Base-by-base conservation (phyloP, 2,113 vertebrate genomes). In the Myrmecophaga tridactyla region DNA sequence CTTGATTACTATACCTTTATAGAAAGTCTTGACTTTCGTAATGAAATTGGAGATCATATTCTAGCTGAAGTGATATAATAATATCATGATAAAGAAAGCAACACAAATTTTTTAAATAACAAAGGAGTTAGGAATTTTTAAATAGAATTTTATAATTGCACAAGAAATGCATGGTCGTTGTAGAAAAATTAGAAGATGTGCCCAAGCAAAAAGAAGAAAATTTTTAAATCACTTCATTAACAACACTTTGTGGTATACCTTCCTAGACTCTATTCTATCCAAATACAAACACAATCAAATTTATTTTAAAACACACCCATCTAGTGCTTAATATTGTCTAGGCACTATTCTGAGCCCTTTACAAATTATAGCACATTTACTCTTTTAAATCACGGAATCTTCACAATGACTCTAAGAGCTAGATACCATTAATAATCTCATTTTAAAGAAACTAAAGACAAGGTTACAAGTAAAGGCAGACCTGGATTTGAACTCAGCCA, bases 21-120 rank as follows among this genome's bases (percentile, higher is more conserved):
- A 90, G 56, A n/a, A 91, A 89, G 31, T 86, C 60, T 86, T 90
- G 41, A 43, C 29, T 80, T 96, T 84, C n/a, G 51, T 86, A 80
- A 51, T 29, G 62, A 72, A 95, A 51, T 63, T 83, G 56, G 48
- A 93, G n/a, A 14, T 53, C 7, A 56, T 1, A 1, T 78, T 78
- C 65, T 75, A 81, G 36, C 80, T 43, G 58, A 92, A 86, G 27
- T 58, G 13, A 70, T 78, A 51, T 43, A 81, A 92, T 53, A 34
- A 89, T 80, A 72, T 92, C 20, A 21, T n/a, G 43, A 77, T 53
- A 77, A 86, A 72, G 58, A 65, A n/a, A 63, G 1, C 8, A 43
- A 82, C 15, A 46, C 13, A n/a, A n/a, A 60, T 70, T 90, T 92
- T 90, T 39, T 46, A 85, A 94, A 39, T 76, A n/a, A 86, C 62